Evolutionary conservation across 2,888 invertebrate species (phyloP).

Genomic region (Synanthedon andrenaeformis): DNA sequence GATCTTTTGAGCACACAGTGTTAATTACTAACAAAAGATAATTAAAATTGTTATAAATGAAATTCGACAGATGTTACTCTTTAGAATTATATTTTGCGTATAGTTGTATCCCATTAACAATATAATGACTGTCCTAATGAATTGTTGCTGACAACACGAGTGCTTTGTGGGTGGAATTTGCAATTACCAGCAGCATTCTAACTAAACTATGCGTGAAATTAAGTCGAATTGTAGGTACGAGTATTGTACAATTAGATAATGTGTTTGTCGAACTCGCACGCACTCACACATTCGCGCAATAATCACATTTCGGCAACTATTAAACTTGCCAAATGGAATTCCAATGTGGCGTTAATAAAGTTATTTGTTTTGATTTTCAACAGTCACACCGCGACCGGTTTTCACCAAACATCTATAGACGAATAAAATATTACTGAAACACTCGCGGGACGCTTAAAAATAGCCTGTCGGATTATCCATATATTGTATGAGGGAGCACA

Average conservation of each 20-base stretch:
- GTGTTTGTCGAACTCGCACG: background rate
- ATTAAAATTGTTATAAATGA: no score
- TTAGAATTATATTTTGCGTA: background rate
- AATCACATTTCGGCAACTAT: constrained; percentile 1
- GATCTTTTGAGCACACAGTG: no score
- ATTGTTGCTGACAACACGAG: no score
- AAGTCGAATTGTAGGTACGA: background rate
- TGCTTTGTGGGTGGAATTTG: no score
- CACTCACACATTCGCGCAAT: background rate
- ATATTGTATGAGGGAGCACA: no score
- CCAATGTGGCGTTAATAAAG: background rate
- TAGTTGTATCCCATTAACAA: background rate
- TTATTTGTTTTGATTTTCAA: background rate
- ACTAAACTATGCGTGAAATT: background rate
- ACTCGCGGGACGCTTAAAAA: no score
- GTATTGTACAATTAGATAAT: background rate
- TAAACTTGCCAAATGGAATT: constrained; percentile 2
- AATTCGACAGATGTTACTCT: background rate
- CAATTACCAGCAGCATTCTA: background rate
- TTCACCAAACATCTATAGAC: no score
- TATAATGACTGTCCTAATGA: no score
- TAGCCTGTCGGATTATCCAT: no score
- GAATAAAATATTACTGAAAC: no score
- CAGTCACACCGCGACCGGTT: no score
- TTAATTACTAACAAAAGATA: no score